These are phyloP conservation scores for Sebastes melanostomus DNA, from an alignment of 2,797 vertebrate species.

Conservation along the genomic window DNA sequence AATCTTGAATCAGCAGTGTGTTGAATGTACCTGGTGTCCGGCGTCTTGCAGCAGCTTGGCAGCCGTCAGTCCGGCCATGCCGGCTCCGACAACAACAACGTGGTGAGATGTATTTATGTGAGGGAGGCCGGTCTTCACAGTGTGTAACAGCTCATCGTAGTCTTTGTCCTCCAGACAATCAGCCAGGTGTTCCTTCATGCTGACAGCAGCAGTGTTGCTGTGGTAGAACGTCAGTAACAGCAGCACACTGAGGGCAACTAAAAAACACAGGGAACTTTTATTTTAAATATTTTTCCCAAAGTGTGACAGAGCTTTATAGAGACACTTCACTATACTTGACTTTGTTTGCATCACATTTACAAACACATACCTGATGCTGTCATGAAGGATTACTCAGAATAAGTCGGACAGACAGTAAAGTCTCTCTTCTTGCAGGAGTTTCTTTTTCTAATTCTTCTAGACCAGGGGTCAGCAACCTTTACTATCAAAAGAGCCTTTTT, in stretches of 20 bases:
- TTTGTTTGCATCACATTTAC: neutral
- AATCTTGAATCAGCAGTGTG: too few relatives aligned
- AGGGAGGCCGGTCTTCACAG: slow-evolving; percentile 65
- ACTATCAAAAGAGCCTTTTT: too few relatives aligned
- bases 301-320: neutral
- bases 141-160: slow-evolving; percentile 70
- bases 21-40: slow-evolving; percentile 67
- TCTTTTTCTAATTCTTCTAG: neutral
- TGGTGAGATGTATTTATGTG: slow-evolving; percentile 17
- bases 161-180: slow-evolving; percentile 78
- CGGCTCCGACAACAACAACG: slow-evolving; percentile 72
- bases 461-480: neutral
- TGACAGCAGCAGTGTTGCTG: neutral
- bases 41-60: slow-evolving; percentile 71
- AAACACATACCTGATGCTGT: neutral
- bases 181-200: slow-evolving; percentile 45
- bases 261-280: neutral
- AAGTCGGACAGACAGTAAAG: neutral
- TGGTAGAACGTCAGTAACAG: neutral
- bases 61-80: slow-evolving; percentile 76
- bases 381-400: neutral
- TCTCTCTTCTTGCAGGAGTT: neutral
- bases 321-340: neutral
- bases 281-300: neutral
- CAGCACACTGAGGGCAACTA: neutral